phyloP scores from a whole-genome alignment of 2,113 vertebrate species.

The Salvator merianae region DNA sequence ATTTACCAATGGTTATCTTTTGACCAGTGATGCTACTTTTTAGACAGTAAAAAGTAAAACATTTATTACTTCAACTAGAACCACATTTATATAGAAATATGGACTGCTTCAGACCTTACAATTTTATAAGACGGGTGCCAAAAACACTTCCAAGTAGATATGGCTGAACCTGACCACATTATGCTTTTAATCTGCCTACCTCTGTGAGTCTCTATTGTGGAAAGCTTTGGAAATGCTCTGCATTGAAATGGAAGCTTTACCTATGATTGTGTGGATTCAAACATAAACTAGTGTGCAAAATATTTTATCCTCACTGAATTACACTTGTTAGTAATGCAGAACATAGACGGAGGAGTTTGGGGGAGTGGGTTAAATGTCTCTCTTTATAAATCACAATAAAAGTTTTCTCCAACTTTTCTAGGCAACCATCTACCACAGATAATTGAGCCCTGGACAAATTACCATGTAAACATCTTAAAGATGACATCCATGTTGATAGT shows the following conservation, averaged over 20 bases:
- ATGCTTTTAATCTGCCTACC: not conserved
- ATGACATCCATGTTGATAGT: not conserved
- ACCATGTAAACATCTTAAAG: slow-evolving; percentile 9
- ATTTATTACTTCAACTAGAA: not conserved
- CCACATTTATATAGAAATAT: not conserved
- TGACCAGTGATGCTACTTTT: not conserved
- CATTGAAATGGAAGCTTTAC: not conserved
- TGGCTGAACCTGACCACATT: not conserved
- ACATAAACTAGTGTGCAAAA: not conserved
- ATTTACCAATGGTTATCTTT: not conserved
- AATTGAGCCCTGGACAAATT: slow-evolving; percentile 11
- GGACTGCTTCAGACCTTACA: not conserved
- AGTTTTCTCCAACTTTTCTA: not conserved
- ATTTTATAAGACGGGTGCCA: not conserved
- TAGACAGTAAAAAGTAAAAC: not conserved
- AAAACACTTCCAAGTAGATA: not conserved
- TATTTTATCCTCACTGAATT: not conserved
- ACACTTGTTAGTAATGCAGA: not conserved
- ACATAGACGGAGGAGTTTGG: not conserved
- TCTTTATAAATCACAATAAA: not conserved
- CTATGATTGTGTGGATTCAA: not conserved
- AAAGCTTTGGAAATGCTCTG: not conserved
- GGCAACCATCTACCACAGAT: not conserved
- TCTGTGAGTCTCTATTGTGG: not conserved
- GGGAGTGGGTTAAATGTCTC: not conserved